Conservation (phyloP, 2,797 vertebrate genomes). For the Podarcis lilfordi region DNA sequence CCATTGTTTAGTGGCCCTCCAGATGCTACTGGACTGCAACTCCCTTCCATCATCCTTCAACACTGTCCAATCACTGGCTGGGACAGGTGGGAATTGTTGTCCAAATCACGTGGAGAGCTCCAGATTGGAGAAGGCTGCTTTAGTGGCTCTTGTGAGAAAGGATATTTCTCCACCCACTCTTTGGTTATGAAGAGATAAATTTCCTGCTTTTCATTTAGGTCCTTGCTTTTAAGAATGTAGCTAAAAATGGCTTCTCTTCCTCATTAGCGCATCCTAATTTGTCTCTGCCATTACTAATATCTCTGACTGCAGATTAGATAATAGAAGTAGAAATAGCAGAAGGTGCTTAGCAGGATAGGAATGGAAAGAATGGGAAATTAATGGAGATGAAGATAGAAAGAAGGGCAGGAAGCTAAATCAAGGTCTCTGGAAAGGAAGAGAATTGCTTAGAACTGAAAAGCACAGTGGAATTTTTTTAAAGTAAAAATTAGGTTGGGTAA, state of each 20-base stretch:
- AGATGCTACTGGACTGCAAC: too few relatives aligned
- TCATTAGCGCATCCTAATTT: conserved; percentile 37
- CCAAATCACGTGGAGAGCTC: too few relatives aligned
- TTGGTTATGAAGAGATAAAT: background rate
- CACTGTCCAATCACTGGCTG: too few relatives aligned
- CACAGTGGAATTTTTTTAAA: background rate
- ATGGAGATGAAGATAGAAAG: conserved; percentile 31
- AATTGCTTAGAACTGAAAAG: conserved; percentile 4
- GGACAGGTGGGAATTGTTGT: too few relatives aligned
- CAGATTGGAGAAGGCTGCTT: too few relatives aligned
- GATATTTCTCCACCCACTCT: too few relatives aligned
- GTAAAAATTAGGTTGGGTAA: background rate
- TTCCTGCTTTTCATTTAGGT: conserved; percentile 10
- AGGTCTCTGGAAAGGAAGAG: conserved; percentile 17
- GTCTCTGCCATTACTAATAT: conserved; percentile 24
- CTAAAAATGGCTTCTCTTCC: conserved; percentile 34
- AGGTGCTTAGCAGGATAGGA: conserved; percentile 31
- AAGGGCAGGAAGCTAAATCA: conserved; percentile 35
- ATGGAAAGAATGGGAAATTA: conserved; percentile 39
- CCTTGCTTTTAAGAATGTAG: conserved; percentile 5
- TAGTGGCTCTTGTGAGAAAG: background rate
- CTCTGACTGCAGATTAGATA: conserved; percentile 44
- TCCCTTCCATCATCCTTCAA: too few relatives aligned
- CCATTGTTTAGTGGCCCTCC: too few relatives aligned
- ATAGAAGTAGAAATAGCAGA: conserved; percentile 45